Evolutionary conservation across 2,113 vertebrate species (phyloP).

Genomic region (Catharus minimus): DNA sequence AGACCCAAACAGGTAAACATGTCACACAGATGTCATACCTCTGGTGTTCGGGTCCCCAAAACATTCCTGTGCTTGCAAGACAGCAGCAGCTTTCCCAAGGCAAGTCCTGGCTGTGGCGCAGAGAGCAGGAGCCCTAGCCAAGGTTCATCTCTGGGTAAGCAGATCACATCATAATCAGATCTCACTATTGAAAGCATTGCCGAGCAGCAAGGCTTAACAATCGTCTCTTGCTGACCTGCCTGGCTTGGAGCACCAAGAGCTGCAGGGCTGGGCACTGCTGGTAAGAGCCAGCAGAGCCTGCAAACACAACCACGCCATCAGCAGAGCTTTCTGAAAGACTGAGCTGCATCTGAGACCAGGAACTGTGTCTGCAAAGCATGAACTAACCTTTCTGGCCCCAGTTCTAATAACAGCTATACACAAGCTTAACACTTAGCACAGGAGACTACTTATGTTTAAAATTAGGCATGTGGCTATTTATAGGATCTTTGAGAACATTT

Average conservation of each 20-base stretch:
- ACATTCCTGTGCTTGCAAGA: not conserved
- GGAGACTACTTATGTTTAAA: slow-evolving; percentile 34
- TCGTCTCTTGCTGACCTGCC: not conserved
- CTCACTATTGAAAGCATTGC: slow-evolving; percentile 3
- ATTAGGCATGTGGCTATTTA: slow-evolving; percentile 24
- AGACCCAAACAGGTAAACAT: not conserved
- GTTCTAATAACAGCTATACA: not conserved
- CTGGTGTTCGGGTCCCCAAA: rapidly evolving
- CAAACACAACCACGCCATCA: not conserved
- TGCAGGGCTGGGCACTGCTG: not conserved
- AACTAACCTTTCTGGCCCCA: not conserved
- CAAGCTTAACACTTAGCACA: not conserved
- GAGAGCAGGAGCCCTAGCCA: not conserved
- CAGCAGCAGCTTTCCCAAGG: not conserved
- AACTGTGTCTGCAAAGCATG: not conserved
- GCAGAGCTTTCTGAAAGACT: not conserved
- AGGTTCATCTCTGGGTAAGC: slow-evolving; percentile 17
- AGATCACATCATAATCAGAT: slow-evolving; percentile 35
- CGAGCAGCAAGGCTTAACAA: slow-evolving; percentile 5
- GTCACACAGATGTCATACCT: not conserved
- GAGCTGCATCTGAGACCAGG: not conserved
- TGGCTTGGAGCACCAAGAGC: not conserved
- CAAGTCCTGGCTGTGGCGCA: not conserved
- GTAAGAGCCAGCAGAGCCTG: not conserved
- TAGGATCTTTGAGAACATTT: slow-evolving; percentile 9